Conservation (phyloP, 2,113 vertebrate genomes). For the Muntiacus reevesi region DNA sequence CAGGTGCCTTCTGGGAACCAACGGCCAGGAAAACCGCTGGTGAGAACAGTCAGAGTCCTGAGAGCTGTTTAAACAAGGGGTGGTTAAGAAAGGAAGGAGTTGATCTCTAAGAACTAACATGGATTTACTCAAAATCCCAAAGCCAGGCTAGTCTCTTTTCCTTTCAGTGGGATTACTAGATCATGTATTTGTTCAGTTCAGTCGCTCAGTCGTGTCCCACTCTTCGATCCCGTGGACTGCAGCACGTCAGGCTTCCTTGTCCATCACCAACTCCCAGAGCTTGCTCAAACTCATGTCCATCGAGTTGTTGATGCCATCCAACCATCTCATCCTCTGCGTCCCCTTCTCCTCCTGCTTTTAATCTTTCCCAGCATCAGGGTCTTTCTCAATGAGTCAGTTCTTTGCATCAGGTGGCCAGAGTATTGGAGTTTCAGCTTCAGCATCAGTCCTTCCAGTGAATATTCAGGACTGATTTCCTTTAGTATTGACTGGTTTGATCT, state of each 20-base stretch:
- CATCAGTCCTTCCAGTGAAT: not conserved
- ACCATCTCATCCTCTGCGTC: not conserved
- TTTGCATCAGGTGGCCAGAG: not conserved
- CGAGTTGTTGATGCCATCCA: not conserved
- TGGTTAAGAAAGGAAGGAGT: not conserved
- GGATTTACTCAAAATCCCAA: not conserved
- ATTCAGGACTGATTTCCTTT: not conserved
- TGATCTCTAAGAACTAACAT: not conserved
- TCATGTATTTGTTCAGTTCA: not conserved
- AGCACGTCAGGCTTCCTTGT: not conserved
- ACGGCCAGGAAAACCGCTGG: not conserved
- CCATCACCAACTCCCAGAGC: not conserved
- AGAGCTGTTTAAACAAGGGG: not conserved
- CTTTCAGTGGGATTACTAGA: not conserved
- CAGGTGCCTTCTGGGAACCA: constrained; percentile 24
- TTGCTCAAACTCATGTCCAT: not conserved
- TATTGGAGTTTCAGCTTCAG: not conserved
- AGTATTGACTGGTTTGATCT: not conserved
- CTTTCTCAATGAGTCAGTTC: not conserved
- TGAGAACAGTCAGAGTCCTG: not conserved
- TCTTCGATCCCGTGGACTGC: not conserved
- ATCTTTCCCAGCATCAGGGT: not conserved
- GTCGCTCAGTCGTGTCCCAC: not conserved
- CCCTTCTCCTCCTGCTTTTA: not conserved
- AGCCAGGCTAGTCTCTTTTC: not conserved